phyloP scores from a whole-genome alignment of 2,113 vertebrate species.

The Triplophysa dalaica region DNA sequence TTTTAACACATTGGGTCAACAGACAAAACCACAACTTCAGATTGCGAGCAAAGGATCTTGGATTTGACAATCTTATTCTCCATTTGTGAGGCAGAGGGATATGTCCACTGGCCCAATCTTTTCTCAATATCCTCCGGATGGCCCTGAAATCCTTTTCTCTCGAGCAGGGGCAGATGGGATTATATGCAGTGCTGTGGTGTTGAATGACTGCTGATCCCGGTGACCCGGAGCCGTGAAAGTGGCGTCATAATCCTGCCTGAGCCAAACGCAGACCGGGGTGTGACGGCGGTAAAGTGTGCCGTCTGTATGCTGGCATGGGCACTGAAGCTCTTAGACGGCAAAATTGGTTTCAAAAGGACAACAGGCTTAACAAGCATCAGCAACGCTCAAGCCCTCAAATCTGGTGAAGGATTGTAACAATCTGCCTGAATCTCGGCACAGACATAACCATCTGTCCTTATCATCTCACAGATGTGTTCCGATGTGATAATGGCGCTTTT shows the following conservation, averaged over 20 bases:
- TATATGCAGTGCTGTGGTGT: constrained; percentile 20
- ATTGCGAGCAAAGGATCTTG: neutral
- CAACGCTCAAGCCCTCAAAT: constrained; percentile 2
- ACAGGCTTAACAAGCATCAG: constrained; percentile 8
- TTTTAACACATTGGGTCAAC: no score
- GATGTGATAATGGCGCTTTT: neutral
- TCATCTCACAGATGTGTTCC: constrained; percentile 16
- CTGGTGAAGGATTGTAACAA: constrained; percentile 27
- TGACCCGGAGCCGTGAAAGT: constrained; percentile 19
- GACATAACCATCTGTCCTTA: neutral
- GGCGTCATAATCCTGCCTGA: constrained; percentile 15
- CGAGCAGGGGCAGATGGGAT: constrained; percentile 18
- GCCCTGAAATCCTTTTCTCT: constrained; percentile 33
- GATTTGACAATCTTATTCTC: neutral
- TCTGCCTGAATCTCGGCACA: constrained; percentile 18
- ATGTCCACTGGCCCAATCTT: constrained; percentile 6
- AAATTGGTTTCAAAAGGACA: constrained; percentile 36
- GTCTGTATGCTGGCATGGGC: neutral
- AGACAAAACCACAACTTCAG: neutral
- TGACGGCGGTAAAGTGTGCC: neutral
- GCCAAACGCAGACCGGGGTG: neutral
- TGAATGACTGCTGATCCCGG: constrained; percentile 5
- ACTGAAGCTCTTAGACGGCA: neutral
- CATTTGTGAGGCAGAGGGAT: neutral
- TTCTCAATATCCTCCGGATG: neutral